Conservation (phyloP, 1,140 invertebrate species). For the Maconellicoccus hirsutus region DNA sequence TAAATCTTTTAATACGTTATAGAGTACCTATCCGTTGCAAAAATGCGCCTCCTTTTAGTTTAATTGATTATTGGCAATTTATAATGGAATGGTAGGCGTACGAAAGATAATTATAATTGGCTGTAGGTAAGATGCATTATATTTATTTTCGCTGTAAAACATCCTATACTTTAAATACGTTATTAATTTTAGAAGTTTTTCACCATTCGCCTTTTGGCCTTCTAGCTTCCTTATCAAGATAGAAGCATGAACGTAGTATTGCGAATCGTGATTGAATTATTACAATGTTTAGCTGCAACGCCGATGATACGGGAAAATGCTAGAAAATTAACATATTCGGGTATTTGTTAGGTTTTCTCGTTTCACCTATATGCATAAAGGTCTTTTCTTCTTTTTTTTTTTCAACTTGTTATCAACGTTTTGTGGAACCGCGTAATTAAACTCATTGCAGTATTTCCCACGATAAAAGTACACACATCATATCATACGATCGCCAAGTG, state of each 20-base stretch:
- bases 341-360: background rate
- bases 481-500: too few relatives aligned
- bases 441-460: background rate
- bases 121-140: background rate
- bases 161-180: too few relatives aligned
- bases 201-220: background rate
- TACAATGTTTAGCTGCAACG: background rate
- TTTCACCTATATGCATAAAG: too few relatives aligned
- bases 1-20: background rate
- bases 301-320: background rate
- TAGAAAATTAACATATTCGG: background rate
- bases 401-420: too few relatives aligned
- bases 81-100: conserved; percentile 1
- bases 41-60: background rate
- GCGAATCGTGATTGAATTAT: conserved; percentile 8
- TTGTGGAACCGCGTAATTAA: background rate
- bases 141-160: background rate
- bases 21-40: background rate
- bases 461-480: background rate
- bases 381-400: too few relatives aligned
- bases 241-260: background rate
- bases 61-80: conserved; percentile 6
- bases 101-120: conserved; percentile 5
- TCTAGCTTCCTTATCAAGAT: background rate
- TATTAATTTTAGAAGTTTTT: conserved; percentile 1